A percentile compares a stretch with the other conserved stretches of the same genome.
Conservation (phyloP, 2,888 invertebrate species). For the Hyppa rectilinea region DNA sequence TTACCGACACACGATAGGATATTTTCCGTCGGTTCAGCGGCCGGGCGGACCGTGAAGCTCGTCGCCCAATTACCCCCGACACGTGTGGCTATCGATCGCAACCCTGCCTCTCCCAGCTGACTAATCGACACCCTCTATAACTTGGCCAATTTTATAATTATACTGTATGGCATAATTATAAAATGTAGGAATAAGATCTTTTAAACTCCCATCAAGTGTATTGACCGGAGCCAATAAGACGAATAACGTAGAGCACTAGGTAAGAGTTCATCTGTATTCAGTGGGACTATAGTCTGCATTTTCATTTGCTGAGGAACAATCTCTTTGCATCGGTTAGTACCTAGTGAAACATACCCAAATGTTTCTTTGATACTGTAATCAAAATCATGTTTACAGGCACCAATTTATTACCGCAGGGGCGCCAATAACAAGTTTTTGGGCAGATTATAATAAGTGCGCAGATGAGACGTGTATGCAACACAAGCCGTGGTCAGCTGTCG, state of each 20-base stretch:
- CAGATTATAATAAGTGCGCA: conserved; percentile 16
- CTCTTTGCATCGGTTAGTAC: background rate
- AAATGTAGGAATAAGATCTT: conserved; percentile 15
- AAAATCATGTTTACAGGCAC: conserved; percentile 26
- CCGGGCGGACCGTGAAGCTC: conserved; percentile 51
- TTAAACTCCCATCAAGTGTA: conserved; percentile 46
- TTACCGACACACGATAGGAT: conserved; percentile 53
- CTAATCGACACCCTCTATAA: conserved; percentile 14
- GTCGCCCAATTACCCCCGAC: conserved; percentile 71
- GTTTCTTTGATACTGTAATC: background rate
- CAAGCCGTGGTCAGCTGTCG: conserved; percentile 73
- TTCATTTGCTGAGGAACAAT: conserved; percentile 10
- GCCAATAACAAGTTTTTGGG: conserved; percentile 4
- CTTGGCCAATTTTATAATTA: conserved; percentile 15
- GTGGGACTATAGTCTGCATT: conserved; percentile 13
- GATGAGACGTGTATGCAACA: conserved; percentile 39
- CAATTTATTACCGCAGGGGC: background rate
- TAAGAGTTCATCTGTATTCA: conserved; percentile 24
- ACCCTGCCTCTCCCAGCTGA: conserved; percentile 55
- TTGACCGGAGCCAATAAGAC: conserved; percentile 24
- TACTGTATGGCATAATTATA: too few species aligned
- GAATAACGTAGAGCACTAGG: conserved; percentile 28
- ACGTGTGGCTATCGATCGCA: conserved; percentile 77
- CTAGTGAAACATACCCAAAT: conserved; percentile 1
- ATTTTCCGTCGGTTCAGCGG: conserved; percentile 59